These are phyloP conservation scores for Zaprionus camerounensis DNA, from an alignment of 1,140 invertebrate species.

Conservation along the genomic window DNA sequence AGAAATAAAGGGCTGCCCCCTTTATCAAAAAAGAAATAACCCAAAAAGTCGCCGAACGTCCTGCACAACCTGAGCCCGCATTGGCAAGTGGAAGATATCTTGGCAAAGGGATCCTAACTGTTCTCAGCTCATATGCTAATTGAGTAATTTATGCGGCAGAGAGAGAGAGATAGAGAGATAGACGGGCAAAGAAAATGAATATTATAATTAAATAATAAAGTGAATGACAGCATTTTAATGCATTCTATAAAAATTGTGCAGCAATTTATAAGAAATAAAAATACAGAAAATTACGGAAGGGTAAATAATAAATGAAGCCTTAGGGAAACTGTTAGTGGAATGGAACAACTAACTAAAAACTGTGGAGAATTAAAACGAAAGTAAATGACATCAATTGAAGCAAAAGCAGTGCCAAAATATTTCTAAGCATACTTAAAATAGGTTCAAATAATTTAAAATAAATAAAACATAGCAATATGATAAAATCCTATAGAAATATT, in stretches of 20 bases:
- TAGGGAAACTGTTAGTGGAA: too few relatives aligned
- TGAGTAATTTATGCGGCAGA: background rate
- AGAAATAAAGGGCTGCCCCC: conserved; percentile 2
- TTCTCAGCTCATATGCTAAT: conserved; percentile 8
- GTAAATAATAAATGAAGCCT: too few relatives aligned
- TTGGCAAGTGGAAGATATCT: conserved; percentile 8
- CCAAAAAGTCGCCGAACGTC: background rate
- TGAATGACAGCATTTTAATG: background rate
- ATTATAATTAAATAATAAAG: conserved; percentile 5
- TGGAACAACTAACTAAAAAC: too few relatives aligned
- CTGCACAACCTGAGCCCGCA: conserved; percentile 27
- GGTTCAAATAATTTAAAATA: too few relatives aligned
- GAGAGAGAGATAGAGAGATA: background rate
- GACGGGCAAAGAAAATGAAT: background rate
- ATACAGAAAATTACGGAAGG: background rate
- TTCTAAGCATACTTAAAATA: too few relatives aligned
- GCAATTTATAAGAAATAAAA: background rate
- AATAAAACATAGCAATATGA: too few relatives aligned
- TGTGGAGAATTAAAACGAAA: background rate
- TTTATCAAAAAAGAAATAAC: background rate
- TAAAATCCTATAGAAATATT: too few relatives aligned
- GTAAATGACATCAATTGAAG: background rate
- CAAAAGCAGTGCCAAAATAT: too few relatives aligned
- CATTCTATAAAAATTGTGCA: background rate
- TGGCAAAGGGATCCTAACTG: conserved; percentile 2